Base-by-base conservation (phyloP, 2,113 vertebrate genomes). In the Conger conger region DNA sequence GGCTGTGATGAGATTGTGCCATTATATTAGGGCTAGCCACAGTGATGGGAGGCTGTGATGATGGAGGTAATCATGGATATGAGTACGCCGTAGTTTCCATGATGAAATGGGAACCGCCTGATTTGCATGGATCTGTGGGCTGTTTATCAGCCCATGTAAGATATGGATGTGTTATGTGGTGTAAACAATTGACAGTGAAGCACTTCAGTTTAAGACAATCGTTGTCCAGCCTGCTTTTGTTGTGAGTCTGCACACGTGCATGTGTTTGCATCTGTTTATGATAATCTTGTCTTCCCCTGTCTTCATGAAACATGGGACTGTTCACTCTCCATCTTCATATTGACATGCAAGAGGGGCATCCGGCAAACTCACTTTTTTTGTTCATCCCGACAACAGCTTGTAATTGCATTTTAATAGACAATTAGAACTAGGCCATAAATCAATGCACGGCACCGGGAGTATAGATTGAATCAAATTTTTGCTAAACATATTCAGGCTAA, bases 321-420 rank as follows among this genome's bases (percentile, higher is more conserved):
- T 77, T 73, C 63, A 3, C 7, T 30, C 60, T 23, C 85, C 63
- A 84, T 80, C 79, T 60, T 87, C 84, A 54, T 76, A 87, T 89
- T 93, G 90, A 93, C 90, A 91, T 94, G 90, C 87, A 87, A n/a
- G 63, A 30, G 86, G 82, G 84, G 80, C 87, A 86, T 88, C 82
- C 85, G 45, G 68, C 76, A 77, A 86, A 81, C 86, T 81, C 54
- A 8, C 42, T 33, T 78, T 82, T 85, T 82, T 20, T 35, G 83
- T 89, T 90, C 85, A 36, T 93, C 91, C 90, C 86, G 86, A 92
- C 93, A 93, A 90, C 94, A 94, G 92, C 91, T 94, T 93, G 89
- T 94, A 95, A 96, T 95, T 95, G 92, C 92, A 86, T 94, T 96
- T 95, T 95, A 95, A 96, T 95, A 91, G 94, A 93, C 93, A 94